Base-by-base conservation (phyloP, 2,113 vertebrate species). In the Dicentrarchus labrax region DNA sequence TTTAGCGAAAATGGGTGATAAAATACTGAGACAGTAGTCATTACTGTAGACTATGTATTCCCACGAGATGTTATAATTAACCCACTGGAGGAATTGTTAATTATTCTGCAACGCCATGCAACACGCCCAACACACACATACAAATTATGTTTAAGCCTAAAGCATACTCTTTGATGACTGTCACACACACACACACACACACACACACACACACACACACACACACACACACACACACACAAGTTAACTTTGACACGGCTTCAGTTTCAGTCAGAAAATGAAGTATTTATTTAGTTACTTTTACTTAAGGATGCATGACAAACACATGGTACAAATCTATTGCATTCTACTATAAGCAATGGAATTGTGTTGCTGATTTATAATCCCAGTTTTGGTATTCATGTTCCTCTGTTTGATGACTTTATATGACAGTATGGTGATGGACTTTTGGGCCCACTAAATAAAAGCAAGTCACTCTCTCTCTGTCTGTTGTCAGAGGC, bases 31-130 rank as follows among this genome's bases (percentile, higher is more conserved):
- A 53, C 41, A 72, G 53, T 13, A 65, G 77, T 72, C 15, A 56
- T 87, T 71, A 72, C 45, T 43, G 17, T 4, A 22, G 64, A 21
- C n/a, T 45, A n/a, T n/a, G 12, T 12, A 8, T 65, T n/a, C 62
- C 48, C 19, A 51, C 38, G 61, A 51, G 69, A 85, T 68, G 56
- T 72, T 84, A 72, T 84, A 82, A 84, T 84, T 76, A 79, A 21
- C 16, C 16, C n/a, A 62, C 6, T 54, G 30, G 16, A 41, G 69
- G 30, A 69, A 70, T 38, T 62, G 57, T 72, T 82, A 71, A 77
- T 86, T 87, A 87, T 60, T 56, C 59, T 8, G 10, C 43, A 8
- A 36, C 72, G 70, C 39, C 30, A 30, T 47, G 69, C 62, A 74
- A 80, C 70, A 78, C 70, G 50, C 68, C 64, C 69, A 45, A 8